Evolutionary conservation across 2,797 vertebrate genomes (phyloP).

Genomic region (Sciaenops ocellatus): DNA sequence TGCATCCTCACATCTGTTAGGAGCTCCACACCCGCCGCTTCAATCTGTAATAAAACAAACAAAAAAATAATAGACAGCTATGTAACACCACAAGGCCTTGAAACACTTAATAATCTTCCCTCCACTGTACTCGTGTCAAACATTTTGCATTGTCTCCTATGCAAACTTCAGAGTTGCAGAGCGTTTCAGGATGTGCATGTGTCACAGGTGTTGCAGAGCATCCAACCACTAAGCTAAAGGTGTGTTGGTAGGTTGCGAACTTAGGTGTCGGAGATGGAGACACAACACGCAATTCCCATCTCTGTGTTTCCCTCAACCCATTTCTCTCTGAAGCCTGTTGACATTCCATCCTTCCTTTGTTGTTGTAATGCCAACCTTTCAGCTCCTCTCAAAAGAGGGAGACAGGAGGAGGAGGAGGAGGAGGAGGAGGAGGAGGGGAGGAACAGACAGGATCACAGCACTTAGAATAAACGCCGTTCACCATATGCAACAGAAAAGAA

Average conservation of each 20-base stretch:
- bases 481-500: conserved; percentile 59
- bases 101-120: conserved; percentile 3
- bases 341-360: conserved; percentile 86
- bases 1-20: conserved; percentile 11
- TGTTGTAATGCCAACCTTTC: conserved; percentile 87
- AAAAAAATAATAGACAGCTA: conserved; percentile 24
- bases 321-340: conserved; percentile 85
- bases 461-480: conserved; percentile 65
- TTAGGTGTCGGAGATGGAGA: conserved; percentile 63
- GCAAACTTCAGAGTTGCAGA: conserved; percentile 17
- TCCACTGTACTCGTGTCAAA: background rate
- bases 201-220: conserved; percentile 45
- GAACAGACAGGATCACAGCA: conserved; percentile 66
- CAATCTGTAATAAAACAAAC: conserved; percentile 55
- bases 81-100: conserved; percentile 30
- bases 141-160: conserved; percentile 22
- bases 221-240: background rate
- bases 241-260: conserved; percentile 63
- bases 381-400: conserved; percentile 81
- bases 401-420: conserved; percentile 60
- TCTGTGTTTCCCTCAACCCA: conserved; percentile 59
- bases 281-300: conserved; percentile 59
- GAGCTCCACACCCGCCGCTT: conserved; percentile 40
- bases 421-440: conserved; percentile 34
- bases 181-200: conserved; percentile 35